Evolutionary conservation across 2,113 vertebrate species (phyloP).

Genomic region (Mionectes macconnelli): DNA sequence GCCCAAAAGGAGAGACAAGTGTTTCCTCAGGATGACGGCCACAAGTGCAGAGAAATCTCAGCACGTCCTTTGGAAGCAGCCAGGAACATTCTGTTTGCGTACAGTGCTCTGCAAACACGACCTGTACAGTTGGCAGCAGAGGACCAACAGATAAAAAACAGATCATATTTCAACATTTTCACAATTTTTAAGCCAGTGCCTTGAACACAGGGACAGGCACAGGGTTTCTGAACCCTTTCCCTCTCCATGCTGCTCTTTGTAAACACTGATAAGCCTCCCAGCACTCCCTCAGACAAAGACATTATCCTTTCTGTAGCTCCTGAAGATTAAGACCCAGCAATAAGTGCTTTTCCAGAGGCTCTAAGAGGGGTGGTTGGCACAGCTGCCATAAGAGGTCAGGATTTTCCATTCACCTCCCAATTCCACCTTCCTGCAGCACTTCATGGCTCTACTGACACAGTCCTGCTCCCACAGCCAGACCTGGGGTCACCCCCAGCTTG

Average conservation of each 20-base stretch:
- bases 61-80: accelerated
- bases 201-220: neutral
- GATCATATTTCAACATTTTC: neutral
- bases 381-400: neutral
- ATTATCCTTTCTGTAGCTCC: neutral
- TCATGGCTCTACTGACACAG: accelerated
- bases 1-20: accelerated
- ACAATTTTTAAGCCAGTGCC: neutral
- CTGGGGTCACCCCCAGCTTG: neutral
- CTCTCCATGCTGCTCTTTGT: neutral
- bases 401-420: neutral
- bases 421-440: neutral
- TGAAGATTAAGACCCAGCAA: neutral
- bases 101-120: neutral
- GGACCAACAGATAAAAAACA: neutral
- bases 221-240: neutral
- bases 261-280: neutral
- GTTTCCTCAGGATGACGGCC: accelerated
- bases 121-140: accelerated
- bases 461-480: neutral
- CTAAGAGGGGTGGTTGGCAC: neutral
- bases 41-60: neutral
- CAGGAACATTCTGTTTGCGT: accelerated
- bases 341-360: neutral
- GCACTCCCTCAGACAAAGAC: neutral